Conservation (phyloP, 2,888 invertebrate genomes). For the Epirrhoe tristata region DNA sequence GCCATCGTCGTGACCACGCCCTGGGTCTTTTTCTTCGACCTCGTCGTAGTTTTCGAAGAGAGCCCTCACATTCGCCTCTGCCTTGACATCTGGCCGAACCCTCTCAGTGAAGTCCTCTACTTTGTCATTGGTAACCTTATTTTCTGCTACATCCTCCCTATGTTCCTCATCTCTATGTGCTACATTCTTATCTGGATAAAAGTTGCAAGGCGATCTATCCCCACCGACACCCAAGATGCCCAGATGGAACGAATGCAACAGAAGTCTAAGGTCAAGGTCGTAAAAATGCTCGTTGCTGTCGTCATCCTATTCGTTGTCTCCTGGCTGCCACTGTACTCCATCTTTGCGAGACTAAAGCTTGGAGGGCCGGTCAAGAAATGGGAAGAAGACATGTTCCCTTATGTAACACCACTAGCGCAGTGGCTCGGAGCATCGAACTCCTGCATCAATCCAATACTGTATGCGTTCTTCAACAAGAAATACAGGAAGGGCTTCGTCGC, state of each 20-base stretch:
- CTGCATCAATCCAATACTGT: slow-evolving; percentile 97
- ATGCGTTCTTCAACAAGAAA: slow-evolving; percentile 98
- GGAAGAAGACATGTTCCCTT: slow-evolving; percentile 92
- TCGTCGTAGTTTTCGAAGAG: slow-evolving; percentile 90
- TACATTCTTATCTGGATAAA: slow-evolving; percentile 97
- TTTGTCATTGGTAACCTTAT: slow-evolving; percentile 95
- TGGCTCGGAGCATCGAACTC: slow-evolving; percentile 97
- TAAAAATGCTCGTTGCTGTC: slow-evolving; percentile 97
- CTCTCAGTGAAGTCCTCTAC: slow-evolving; percentile 92
- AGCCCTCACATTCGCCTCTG: slow-evolving; percentile 91
- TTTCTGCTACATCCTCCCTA: slow-evolving; percentile 95
- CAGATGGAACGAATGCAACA: slow-evolving; percentile 97
- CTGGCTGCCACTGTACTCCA: slow-evolving; percentile 96
- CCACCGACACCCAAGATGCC: slow-evolving; percentile 95
- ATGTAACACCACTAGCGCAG: slow-evolving; percentile 95
- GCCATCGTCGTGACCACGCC: slow-evolving; percentile 94
- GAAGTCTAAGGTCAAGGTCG: slow-evolving; percentile 97
- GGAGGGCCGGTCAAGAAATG: slow-evolving; percentile 90
- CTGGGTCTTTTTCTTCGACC: slow-evolving; percentile 96
- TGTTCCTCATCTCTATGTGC: slow-evolving; percentile 95
- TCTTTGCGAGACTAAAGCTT: slow-evolving; percentile 94
- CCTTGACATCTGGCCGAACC: slow-evolving; percentile 94
- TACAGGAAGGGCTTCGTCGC: slow-evolving; percentile 96
- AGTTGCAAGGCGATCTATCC: slow-evolving; percentile 94
- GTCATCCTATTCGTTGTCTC: slow-evolving; percentile 97